These are phyloP conservation scores for Caenorhabditis sp. DNA, from an alignment of 2,888 invertebrate genomes.

Conservation along the genomic window DNA sequence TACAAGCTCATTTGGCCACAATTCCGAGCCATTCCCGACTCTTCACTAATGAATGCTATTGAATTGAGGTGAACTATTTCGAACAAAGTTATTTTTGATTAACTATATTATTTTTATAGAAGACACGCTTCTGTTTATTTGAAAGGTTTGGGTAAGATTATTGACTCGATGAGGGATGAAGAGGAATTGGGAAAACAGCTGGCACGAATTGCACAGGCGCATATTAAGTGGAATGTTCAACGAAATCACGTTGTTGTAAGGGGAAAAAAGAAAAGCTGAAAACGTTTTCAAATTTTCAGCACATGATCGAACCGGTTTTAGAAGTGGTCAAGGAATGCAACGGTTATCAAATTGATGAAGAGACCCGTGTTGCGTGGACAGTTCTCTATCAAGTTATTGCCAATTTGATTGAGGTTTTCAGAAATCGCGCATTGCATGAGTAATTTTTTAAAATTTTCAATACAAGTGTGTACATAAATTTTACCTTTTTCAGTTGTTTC, in stretches of 20 bases:
- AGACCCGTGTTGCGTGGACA: conserved; percentile 61
- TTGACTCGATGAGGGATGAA: conserved; percentile 64
- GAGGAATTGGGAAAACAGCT: conserved; percentile 51
- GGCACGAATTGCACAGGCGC: conserved; percentile 60
- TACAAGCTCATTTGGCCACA: conserved; percentile 69
- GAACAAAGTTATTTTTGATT: not conserved
- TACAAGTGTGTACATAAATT: not conserved
- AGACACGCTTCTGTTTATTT: conserved; percentile 61
- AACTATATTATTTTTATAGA: conserved; percentile 16
- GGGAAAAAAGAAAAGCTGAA: too few relatives aligned
- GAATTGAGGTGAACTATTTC: conserved; percentile 54
- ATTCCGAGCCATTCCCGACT: conserved; percentile 66
- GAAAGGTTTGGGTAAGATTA: conserved; percentile 60
- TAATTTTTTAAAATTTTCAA: not conserved
- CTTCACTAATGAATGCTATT: conserved; percentile 62
- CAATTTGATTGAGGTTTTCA: conserved; percentile 63
- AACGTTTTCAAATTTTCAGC: conserved; percentile 44
- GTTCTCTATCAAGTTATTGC: conserved; percentile 68
- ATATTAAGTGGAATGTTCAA: conserved; percentile 68
- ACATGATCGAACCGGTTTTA: conserved; percentile 64
- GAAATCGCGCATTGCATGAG: conserved; percentile 28
- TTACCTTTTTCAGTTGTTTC: not conserved
- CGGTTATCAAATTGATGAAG: conserved; percentile 41
- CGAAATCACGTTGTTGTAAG: conserved; percentile 63
- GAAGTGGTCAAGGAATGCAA: conserved; percentile 51